phyloP scores from a whole-genome alignment of 2,113 vertebrate species.

The Gymnocephalus cernua region DNA sequence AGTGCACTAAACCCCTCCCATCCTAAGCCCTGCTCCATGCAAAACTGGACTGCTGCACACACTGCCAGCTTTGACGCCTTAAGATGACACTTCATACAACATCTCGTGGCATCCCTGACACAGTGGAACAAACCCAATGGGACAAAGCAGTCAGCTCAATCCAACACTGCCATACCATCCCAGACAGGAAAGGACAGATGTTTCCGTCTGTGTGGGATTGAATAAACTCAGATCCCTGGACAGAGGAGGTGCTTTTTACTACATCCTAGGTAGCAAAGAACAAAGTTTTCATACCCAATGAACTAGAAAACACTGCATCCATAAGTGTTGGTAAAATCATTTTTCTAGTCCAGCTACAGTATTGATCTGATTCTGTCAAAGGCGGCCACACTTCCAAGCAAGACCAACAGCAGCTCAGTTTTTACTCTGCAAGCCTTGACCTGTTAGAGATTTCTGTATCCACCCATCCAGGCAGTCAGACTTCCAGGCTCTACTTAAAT shows the following conservation, averaged over 20 bases:
- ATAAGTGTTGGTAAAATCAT: background rate
- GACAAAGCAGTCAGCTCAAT: constrained; percentile 62
- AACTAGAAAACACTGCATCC: background rate
- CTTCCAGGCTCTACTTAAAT: constrained; percentile 31
- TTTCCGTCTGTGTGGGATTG: constrained; percentile 8
- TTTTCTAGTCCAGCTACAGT: background rate
- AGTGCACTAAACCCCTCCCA: background rate
- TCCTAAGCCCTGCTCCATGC: constrained; percentile 11
- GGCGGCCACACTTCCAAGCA: constrained; percentile 5
- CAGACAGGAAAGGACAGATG: constrained; percentile 18
- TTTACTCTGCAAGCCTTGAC: constrained; percentile 55
- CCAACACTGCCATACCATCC: constrained; percentile 25
- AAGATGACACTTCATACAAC: constrained; percentile 35
- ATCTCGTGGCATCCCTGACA: constrained; percentile 41
- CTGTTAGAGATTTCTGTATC: constrained; percentile 36
- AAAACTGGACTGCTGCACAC: background rate
- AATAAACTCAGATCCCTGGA: constrained; percentile 13
- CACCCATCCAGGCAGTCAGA: constrained; percentile 23
- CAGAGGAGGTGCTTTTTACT: background rate
- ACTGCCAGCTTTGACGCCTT: constrained; percentile 12
- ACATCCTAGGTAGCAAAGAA: background rate
- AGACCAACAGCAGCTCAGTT: constrained; percentile 24
- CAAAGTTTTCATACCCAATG: background rate
- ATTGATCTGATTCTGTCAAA: constrained; percentile 20
- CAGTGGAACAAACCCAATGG: constrained; percentile 56